These are phyloP conservation scores for Columba guinea DNA, from an alignment of 2,797 vertebrate genomes.

Conservation along the genomic window DNA sequence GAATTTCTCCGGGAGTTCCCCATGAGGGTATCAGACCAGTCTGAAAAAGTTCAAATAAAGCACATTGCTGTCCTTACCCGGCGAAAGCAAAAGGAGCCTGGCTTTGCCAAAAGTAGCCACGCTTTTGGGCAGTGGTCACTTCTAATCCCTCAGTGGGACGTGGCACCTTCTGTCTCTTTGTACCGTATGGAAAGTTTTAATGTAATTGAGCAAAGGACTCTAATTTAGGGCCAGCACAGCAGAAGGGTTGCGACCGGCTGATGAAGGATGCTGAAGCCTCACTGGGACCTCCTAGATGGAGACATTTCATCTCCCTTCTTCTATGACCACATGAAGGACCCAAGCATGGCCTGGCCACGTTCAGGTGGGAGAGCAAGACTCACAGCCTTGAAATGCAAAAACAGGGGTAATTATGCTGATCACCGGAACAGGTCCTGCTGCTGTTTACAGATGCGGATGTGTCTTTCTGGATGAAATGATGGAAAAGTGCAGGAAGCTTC, in stretches of 20 bases:
- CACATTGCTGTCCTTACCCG: neutral
- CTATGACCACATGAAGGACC: neutral
- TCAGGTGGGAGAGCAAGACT: neutral
- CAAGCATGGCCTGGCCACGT: neutral
- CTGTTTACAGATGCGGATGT: neutral
- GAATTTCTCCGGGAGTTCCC: neutral
- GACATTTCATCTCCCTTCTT: neutral
- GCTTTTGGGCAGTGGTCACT: neutral
- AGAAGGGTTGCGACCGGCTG: slow-evolving; percentile 1
- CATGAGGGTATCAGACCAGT: neutral
- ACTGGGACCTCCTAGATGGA: neutral
- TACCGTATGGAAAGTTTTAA: neutral
- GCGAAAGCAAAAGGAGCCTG: neutral
- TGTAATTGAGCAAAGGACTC: neutral
- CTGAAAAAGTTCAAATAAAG: neutral
- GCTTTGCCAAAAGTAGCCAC: neutral
- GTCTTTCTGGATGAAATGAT: neutral
- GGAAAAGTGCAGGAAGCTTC: neutral
- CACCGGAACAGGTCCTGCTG: neutral
- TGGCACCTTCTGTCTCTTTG: neutral
- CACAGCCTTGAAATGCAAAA: neutral
- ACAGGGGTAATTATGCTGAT: neutral
- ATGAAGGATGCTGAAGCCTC: slow-evolving; percentile 30
- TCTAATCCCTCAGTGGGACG: neutral
- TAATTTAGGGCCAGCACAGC: slow-evolving; percentile 50